Base-by-base conservation (phyloP, 92 coral and sea anemone genomes). In the Zoanthus sansibaricus region DNA sequence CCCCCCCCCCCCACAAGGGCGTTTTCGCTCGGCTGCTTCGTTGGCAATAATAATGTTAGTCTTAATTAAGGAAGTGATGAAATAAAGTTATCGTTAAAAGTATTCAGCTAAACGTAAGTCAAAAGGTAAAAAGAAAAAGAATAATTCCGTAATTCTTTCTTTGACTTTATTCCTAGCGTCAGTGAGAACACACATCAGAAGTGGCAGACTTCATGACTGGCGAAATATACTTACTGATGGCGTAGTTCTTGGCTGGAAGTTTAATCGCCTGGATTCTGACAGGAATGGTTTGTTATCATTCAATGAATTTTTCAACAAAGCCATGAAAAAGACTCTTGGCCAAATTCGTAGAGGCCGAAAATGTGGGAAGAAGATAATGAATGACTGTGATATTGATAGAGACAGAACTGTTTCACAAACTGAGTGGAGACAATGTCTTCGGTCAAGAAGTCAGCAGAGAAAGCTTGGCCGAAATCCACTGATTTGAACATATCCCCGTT, bases 191-290 rank as follows among this genome's bases (percentile, higher is more conserved):
- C 94, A 93, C 85, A 89, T 94, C 37, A 74, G 94, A 79, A 91
- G 94, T 78, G 96, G 98, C 0, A 86, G 89, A 73, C 90, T 94
- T 66, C 91, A 74, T 6, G 78, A 83, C 64, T 88, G 92, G 86
- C 92, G 94, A 14, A 87, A 92, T 15, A 66, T 83, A 61, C 88
- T 97, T 6, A 69, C 99, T 18, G 94, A 97, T 32, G 92, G 92
- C 15, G 94, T 95, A 83, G 95, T 97, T 7, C 75, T 95, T 11
- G 91, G 93, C 18, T 97, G 99, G 99, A 95, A 95, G 72, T 97
- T 93, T 64, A 92, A 91, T 77, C 94, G 94, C 25, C 78, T 97
- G 76, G 99, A 97, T 79, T 77, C 82, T 20, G 96, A 97, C 88
- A 91, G 84, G 55, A 92, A 97, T 86, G 92, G 95, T 72, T 73